These are phyloP conservation scores for Drosophila paramelanica DNA, from an alignment of 2,888 invertebrate species.

Conservation along the genomic window DNA sequence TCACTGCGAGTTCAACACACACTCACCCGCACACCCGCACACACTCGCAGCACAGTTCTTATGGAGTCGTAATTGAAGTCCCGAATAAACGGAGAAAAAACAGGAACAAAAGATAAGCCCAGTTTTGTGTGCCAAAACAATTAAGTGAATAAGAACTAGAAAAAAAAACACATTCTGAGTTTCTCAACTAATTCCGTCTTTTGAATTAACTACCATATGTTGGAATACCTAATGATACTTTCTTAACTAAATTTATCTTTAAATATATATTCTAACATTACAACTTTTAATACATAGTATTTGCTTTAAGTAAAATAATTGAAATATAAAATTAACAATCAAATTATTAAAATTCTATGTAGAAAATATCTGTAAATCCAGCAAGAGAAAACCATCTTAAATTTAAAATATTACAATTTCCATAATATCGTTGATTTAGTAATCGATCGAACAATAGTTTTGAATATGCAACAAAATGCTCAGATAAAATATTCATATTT, in stretches of 20 bases:
- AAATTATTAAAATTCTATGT: too few species aligned
- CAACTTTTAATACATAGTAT: background rate
- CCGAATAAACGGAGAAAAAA: conserved; percentile 8
- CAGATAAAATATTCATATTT: background rate
- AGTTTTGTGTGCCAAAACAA: conserved; percentile 9
- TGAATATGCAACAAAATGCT: too few species aligned
- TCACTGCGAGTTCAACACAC: conserved; percentile 24
- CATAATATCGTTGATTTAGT: too few species aligned
- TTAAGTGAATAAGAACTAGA: background rate
- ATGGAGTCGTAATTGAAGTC: conserved; percentile 27
- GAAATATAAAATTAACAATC: too few species aligned
- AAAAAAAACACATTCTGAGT: too few species aligned
- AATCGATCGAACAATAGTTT: too few species aligned
- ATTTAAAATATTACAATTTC: too few species aligned
- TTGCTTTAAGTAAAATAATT: too few species aligned
- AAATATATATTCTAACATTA: too few species aligned
- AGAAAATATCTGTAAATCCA: too few species aligned
- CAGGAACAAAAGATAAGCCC: background rate
- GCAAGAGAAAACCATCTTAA: too few species aligned
- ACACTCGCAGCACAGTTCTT: conserved; percentile 39
- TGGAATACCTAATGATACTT: background rate
- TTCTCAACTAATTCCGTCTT: background rate
- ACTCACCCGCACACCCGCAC: conserved; percentile 5
- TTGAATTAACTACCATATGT: background rate
- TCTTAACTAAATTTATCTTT: background rate